Conservation (phyloP, 2,113 vertebrate genomes). For the Osmerus eperlanus region DNA sequence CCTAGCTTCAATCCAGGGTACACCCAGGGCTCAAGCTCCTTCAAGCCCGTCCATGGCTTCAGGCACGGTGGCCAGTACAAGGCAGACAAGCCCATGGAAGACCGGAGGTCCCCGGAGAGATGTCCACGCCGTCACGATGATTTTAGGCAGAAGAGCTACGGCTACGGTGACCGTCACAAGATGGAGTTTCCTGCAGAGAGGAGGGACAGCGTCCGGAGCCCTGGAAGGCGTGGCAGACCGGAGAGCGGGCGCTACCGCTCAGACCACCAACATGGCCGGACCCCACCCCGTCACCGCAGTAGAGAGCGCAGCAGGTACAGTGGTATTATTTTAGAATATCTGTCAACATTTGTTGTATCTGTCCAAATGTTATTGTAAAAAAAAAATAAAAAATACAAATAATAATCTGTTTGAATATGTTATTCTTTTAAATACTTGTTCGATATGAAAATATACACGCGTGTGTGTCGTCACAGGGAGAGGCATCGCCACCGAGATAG, state of each 20-base stretch:
- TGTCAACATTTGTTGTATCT: not conserved
- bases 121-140: slow-evolving; percentile 78
- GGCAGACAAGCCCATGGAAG: slow-evolving; percentile 74
- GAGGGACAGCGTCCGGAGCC: slow-evolving; percentile 85
- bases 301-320: slow-evolving; percentile 86
- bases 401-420: too few species aligned
- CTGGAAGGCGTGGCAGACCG: slow-evolving; percentile 73
- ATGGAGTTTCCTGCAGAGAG: slow-evolving; percentile 73
- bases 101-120: slow-evolving; percentile 81
- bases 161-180: slow-evolving; percentile 79
- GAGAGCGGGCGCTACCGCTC: slow-evolving; percentile 78
- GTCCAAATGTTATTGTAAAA: not conserved
- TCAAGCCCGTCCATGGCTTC: slow-evolving; percentile 70
- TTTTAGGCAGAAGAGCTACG: slow-evolving; percentile 80
- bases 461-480: slow-evolving; percentile 67
- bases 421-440: too few species aligned
- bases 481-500: slow-evolving; percentile 85
- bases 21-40: slow-evolving; percentile 72
- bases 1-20: slow-evolving; percentile 77
- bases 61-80: slow-evolving; percentile 79
- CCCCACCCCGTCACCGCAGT: slow-evolving; percentile 81
- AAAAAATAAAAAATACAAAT: too few species aligned
- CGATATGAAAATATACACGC: too few species aligned
- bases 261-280: slow-evolving; percentile 81
- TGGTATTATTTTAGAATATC: not conserved